Conservation (phyloP, 2,888 invertebrate genomes). For the Chaetogeoica ovagalla region DNA sequence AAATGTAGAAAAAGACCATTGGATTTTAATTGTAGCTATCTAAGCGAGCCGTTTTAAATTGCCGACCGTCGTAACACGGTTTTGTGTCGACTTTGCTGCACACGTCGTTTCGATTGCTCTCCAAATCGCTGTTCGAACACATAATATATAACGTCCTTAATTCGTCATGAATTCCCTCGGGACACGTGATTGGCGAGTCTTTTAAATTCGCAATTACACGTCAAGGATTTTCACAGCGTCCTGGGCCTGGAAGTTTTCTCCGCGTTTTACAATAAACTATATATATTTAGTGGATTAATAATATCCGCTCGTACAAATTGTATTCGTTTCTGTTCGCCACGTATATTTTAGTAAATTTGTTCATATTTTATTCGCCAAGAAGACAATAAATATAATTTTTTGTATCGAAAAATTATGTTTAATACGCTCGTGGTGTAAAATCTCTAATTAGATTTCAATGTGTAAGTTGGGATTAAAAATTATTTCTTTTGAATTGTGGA, state of each 20-base stretch:
- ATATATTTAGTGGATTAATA: background rate
- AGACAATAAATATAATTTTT: too few relatives aligned
- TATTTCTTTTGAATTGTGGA: too few relatives aligned
- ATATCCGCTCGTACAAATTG: too few relatives aligned
- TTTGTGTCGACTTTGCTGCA: conserved; percentile 28
- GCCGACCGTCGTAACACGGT: conserved; percentile 26
- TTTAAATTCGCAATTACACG: conserved; percentile 31
- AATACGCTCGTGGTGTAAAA: too few relatives aligned
- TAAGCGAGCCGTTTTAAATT: conserved; percentile 8
- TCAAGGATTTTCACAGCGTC: conserved; percentile 3
- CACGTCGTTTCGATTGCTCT: conserved; percentile 36
- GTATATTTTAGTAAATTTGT: too few relatives aligned
- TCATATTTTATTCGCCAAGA: too few relatives aligned
- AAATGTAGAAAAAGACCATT: conserved; percentile 8
- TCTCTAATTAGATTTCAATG: too few relatives aligned
- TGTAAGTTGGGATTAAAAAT: too few relatives aligned
- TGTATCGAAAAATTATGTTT: too few relatives aligned
- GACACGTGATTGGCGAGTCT: conserved; percentile 34
- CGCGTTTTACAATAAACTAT: conserved; percentile 8
- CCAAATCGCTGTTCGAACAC: conserved; percentile 43
- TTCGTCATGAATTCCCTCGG: conserved; percentile 39
- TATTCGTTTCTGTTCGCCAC: too few relatives aligned
- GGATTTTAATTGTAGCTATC: conserved; percentile 38
- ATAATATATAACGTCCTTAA: conserved; percentile 20
- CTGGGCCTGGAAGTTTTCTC: background rate